Conservation (phyloP, 2,113 vertebrate species). For the Eretmochelys imbricata region DNA sequence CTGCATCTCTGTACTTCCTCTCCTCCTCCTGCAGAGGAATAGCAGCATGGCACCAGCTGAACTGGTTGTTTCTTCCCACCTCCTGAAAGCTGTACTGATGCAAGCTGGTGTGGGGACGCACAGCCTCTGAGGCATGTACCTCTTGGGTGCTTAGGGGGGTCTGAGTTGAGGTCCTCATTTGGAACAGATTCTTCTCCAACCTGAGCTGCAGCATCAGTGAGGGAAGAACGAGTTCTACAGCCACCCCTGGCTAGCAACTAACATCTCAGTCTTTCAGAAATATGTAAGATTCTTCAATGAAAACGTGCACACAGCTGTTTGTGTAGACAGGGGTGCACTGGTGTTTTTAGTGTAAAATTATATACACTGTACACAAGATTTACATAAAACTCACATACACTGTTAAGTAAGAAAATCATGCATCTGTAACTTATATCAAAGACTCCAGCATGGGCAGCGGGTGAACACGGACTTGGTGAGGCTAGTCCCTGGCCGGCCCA, state of each 20-base stretch:
- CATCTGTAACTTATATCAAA: slow-evolving; percentile 52
- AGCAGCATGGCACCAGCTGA: background rate
- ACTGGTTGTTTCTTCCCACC: background rate
- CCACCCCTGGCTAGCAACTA: background rate
- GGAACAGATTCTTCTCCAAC: background rate
- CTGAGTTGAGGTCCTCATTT: background rate
- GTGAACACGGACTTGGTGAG: too few relatives aligned
- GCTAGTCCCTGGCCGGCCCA: too few relatives aligned
- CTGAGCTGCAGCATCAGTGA: fast-evolving
- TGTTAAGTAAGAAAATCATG: slow-evolving; percentile 43
- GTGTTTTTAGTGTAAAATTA: slow-evolving; percentile 6
- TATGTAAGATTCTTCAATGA: slow-evolving; percentile 8
- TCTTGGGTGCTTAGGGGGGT: background rate
- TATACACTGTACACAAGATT: background rate
- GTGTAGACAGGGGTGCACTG: background rate
- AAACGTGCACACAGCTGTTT: background rate
- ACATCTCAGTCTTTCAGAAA: slow-evolving; percentile 34
- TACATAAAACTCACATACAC: background rate
- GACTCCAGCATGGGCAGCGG: background rate
- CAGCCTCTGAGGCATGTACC: background rate
- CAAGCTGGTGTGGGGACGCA: background rate
- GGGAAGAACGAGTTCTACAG: background rate
- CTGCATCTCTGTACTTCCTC: background rate
- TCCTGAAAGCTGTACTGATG: background rate
- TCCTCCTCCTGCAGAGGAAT: background rate